Evolutionary conservation across 2,797 vertebrate species (phyloP).

Genomic region (Psittacula derbiana): DNA sequence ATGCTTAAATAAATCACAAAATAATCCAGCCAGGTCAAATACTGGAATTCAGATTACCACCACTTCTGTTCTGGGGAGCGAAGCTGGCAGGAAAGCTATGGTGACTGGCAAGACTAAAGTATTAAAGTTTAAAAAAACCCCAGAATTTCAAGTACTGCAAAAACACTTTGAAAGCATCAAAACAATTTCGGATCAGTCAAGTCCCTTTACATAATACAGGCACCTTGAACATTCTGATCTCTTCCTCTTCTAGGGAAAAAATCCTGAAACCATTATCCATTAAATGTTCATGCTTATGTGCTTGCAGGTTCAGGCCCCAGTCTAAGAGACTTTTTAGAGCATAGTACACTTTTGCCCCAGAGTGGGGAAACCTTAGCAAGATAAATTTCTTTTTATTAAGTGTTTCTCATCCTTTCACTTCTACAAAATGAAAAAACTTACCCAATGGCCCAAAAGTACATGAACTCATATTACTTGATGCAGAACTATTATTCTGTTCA

Average conservation of each 20-base stretch:
- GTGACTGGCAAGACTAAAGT: neutral
- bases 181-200: neutral
- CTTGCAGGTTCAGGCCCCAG: neutral
- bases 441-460: slow-evolving; percentile 87
- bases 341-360: neutral
- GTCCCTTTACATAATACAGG: neutral
- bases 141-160: neutral
- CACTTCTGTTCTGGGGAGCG: neutral
- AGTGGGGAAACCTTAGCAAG: neutral
- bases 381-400: neutral
- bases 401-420: neutral
- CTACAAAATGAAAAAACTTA: slow-evolving; percentile 71
- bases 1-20: neutral
- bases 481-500: slow-evolving; percentile 90
- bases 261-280: neutral
- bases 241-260: neutral
- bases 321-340: neutral
- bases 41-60: neutral
- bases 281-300: neutral
- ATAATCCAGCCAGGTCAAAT: neutral
- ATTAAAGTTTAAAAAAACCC: neutral
- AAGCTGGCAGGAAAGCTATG: neutral
- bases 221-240: neutral
- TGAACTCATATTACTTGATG: slow-evolving; percentile 86
- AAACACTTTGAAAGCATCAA: neutral